A percentile compares a stretch with the other conserved stretches of the same genome.
These are phyloP conservation scores for Vanessa tameamea DNA, from an alignment of 1,140 invertebrate genomes.

Conservation along the genomic window DNA sequence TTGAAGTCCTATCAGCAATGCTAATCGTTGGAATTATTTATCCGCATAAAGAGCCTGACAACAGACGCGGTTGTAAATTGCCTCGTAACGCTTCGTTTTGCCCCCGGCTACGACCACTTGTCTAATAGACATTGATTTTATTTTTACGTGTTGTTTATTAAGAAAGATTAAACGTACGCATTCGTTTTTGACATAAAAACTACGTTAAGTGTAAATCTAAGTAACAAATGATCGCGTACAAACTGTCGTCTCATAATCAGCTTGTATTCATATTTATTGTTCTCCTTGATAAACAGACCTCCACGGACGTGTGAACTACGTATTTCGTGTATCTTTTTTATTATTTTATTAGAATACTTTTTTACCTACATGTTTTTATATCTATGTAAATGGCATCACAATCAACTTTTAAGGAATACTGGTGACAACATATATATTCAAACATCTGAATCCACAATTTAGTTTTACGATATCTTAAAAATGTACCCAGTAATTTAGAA, in stretches of 20 bases:
- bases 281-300: too few species aligned
- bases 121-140: conserved; percentile 7
- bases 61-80: conserved; percentile 9
- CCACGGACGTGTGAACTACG: too few species aligned
- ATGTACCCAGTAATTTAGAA: too few species aligned
- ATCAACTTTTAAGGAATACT: too few species aligned
- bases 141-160: conserved; percentile 12
- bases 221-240: neutral
- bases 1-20: conserved; percentile 20
- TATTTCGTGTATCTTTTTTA: too few species aligned
- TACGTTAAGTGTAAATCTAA: neutral
- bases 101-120: neutral
- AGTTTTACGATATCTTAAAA: too few species aligned
- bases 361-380: too few species aligned
- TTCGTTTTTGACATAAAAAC: neutral
- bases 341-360: too few species aligned
- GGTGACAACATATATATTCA: too few species aligned
- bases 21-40: conserved; percentile 29
- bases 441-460: too few species aligned
- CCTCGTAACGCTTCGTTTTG: conserved; percentile 6
- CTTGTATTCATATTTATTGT: neutral
- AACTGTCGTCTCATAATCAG: neutral
- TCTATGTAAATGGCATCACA: too few species aligned
- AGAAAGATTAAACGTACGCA: neutral
- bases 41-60: conserved; percentile 27